Base-by-base conservation (phyloP, 2,113 vertebrate species). In the Oxyura jamaicensis region DNA sequence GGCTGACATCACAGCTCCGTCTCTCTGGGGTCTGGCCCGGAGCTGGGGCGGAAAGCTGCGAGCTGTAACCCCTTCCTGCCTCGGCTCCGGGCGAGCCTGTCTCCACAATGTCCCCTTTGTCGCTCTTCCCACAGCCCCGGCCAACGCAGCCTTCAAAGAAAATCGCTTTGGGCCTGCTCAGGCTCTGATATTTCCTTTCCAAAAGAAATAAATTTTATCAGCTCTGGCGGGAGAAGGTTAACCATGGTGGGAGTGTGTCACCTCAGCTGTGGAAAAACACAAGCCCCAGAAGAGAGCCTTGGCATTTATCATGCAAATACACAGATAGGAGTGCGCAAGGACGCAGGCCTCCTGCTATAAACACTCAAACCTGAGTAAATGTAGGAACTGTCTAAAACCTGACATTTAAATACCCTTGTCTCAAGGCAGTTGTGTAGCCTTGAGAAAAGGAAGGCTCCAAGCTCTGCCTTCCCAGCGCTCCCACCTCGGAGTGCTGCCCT, bases 1-100 rank as follows among this genome's bases (percentile, higher is more conserved):
- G 21, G 48, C 48, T 98, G 98, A 98, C 98, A 98, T 98, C 98
- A 98, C 92, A 81, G 96, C 96, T 97, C 94, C 95, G 96, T 93
- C 94, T 97, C 93, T 96, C 92, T 91, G 89, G 93, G 85, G 71
- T 95, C 95, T 95, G 95, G 97, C 97, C 97, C 92, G 91, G 91
- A 97, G 97, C 97, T 96, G 97, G 95, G 96, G 62, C 36, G 7
- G 62, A 19, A 39, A 8, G 36, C 62, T 41, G 97, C 91, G 95
- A 93, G 82, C 96, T 91, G 93, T 98, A 98, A 98, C 97, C 96
- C 97, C 85, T 96, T 96, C 92, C 76, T 97, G 82, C 82, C 95
- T 5, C 21, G 29, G 28, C 62, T 29, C 52, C 42, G 48, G 35
- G 8, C 71, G 5, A 72, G 52, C 77, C 3, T n/a, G 39, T 85